Evolutionary conservation across 2,888 invertebrate genomes (phyloP), one percentile per base, ranked within the genome.

Genomic region (Malacosoma neustria): DNA sequence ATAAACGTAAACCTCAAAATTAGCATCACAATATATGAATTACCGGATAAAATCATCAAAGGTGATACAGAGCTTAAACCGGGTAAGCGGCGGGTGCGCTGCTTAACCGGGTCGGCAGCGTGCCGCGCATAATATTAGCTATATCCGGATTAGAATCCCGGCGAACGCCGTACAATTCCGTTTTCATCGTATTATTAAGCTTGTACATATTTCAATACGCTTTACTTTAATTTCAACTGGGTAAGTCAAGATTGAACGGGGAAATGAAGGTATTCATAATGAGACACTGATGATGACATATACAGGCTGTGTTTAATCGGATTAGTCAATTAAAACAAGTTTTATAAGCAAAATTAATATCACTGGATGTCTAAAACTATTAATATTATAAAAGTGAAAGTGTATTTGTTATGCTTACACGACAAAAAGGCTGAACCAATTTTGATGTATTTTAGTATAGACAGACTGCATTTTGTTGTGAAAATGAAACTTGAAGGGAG

Each of bases 61-160:
- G 39, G 39, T 39, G 30, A 15, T 13, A 32, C 32, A 7, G 48
- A 45, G 46, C 43, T 46, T 47, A 47, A 48, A 43, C 32, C 35
- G 45, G 48, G 45, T 43, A 43, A 38, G 37, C 22, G 22, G 38
- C 35, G 30, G 41, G 38, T 36, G 39, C 40, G 41, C 43, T 41
- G 41, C 45, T 40, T 43, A 48, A 44, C 56, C 54, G 49, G 48
- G 44, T 41, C 46, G 45, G 39, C 40, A 41, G 43, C 60, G 56
- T 57, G 60, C 49, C 49, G 46, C 48, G 63, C 59, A 61, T 63
- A 59, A 46, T 53, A 58, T 58, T 54, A 58, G 45, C 46, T 41
- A 50, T 47, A 47, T 41, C 38, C 43, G 51, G 58, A 51, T 58
- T 57, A 59, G 43, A 46, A 40, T 48, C 41, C 46, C 47, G 43